Evolutionary conservation across 1,140 invertebrate genomes (phyloP), one percentile per base, ranked within the genome.

Genomic region (Oryzaephilus surinamensis): DNA sequence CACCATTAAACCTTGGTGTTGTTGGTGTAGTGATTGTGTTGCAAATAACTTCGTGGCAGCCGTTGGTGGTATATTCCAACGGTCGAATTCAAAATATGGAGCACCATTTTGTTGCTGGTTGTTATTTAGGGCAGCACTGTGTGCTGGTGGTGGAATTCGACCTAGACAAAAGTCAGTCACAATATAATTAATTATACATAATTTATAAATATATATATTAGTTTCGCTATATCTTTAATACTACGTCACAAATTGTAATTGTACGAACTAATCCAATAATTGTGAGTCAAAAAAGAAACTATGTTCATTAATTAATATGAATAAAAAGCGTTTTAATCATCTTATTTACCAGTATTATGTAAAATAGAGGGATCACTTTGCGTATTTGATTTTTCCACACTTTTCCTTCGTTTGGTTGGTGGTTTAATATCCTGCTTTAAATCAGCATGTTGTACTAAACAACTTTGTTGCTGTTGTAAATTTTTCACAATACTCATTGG

Each of bases 401-500:
- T 74, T 64, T 66, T 73, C 44, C 71, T 59, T 31, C 70, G 53
- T 26, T 63, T 52, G 20, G 60, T 50, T 3, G 46, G 48, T 8
- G 48, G 42, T 38, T 57, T 65, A 54, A 65, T 63, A 44, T 59
- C 63, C 13, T 62, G 52, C 56, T 72, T 73, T 27, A 64, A 53
- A 55, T 73, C 60, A 2, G 41, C 30, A 36, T 55, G 57, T 11
- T 65, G 64, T 32, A 60, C 59, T 52, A 74, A 73, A 61, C 76
- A 77, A 46, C 67, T 70, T 51, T 70, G 65, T 42, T 76, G 70
- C 45, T 71, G 61, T 61, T 79, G 78, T 37, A 80, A 63, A 60
- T 77, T 79, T 60, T 81, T 81, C 11, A 81, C 77, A 51, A 80
- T 76, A 58, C 71, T 79, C 76, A 80, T 81, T 4, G 79, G 76